These are phyloP conservation scores for Cyanoramphus novaezelandiae DNA, from an alignment of 2,113 vertebrate genomes.

Conservation along the genomic window DNA sequence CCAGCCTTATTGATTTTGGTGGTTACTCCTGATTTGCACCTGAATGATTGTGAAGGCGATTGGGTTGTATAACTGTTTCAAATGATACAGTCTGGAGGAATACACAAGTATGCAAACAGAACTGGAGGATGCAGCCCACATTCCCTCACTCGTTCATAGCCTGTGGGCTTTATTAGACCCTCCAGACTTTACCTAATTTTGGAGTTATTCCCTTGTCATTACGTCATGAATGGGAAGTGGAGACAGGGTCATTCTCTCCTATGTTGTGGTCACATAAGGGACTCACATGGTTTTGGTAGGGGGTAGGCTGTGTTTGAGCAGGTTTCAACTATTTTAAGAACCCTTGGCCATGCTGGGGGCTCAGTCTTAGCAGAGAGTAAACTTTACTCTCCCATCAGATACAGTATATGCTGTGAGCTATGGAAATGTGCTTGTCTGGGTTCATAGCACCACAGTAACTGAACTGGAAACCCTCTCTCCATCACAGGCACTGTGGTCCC, in stretches of 20 bases:
- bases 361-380: not conserved
- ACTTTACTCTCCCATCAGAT: not conserved
- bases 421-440: not conserved
- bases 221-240: slow-evolving; percentile 48
- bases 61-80: not conserved
- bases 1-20: not conserved
- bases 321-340: not conserved
- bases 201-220: slow-evolving; percentile 57
- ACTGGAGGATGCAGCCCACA: not conserved
- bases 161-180: slow-evolving; percentile 47
- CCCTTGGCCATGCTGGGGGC: not conserved
- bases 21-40: not conserved
- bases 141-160: slow-evolving; percentile 19
- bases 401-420: not conserved
- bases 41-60: not conserved
- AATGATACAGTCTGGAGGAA: not conserved
- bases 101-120: not conserved
- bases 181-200: slow-evolving; percentile 75
- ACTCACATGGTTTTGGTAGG: not conserved
- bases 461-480: not conserved
- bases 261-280: not conserved
- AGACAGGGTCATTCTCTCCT: slow-evolving; percentile 46
- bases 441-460: not conserved
- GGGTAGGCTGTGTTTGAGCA: not conserved
- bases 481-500: not conserved